Evolutionary conservation across 2,888 invertebrate genomes (phyloP).

Genomic region (Capitulum mitella): DNA sequence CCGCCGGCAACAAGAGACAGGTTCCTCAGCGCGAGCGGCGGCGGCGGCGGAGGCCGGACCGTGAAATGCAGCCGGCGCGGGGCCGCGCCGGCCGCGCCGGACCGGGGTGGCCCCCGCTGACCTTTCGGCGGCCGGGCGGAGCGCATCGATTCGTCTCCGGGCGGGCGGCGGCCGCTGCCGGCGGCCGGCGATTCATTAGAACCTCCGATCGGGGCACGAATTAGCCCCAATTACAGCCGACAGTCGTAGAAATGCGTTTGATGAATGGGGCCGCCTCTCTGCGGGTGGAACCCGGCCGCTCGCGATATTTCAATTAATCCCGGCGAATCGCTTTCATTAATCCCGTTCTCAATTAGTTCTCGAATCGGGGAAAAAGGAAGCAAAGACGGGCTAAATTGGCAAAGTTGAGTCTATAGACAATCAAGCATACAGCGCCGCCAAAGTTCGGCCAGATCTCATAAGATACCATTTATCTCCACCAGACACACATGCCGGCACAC

Average conservation of each 20-base stretch:
- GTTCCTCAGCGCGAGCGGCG: no score
- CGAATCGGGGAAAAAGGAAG: conserved; percentile 13
- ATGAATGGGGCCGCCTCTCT: not conserved
- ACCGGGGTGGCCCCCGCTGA: no score
- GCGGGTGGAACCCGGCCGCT: not conserved
- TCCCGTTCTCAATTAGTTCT: conserved; percentile 21
- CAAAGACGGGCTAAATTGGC: conserved; percentile 16
- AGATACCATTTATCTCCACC: not conserved
- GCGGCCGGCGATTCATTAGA: no score
- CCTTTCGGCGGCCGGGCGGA: no score
- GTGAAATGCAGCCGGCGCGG: no score
- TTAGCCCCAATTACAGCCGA: conserved; percentile 17
- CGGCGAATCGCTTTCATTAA: conserved; percentile 15
- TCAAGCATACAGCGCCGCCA: not conserved
- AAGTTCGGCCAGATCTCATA: conserved; percentile 10
- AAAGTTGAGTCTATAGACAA: conserved; percentile 21
- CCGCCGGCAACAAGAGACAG: no score
- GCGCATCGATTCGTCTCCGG: no score
- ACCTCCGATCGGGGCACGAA: not conserved
- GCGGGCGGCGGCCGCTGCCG: no score
- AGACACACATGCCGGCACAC: not conserved
- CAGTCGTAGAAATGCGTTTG: conserved; percentile 10
- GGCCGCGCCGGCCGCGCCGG: no score
- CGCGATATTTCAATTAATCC: conserved; percentile 13
- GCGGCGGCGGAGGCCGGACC: no score